These are phyloP conservation scores for Semnopithecus entellus DNA, from an alignment of 2,113 vertebrate species.

Conservation along the genomic window DNA sequence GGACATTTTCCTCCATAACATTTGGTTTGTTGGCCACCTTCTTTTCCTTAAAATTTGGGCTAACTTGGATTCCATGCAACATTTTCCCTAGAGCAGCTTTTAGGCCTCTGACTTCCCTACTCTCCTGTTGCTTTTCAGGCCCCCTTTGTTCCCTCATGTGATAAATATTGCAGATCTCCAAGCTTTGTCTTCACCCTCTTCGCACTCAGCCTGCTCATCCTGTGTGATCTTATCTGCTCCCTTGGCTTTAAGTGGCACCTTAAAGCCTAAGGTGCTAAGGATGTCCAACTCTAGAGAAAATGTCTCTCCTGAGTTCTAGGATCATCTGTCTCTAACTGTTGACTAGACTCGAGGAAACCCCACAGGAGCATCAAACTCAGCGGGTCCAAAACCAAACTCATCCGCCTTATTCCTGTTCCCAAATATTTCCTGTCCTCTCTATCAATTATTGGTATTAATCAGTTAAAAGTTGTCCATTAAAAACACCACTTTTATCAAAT, in stretches of 20 bases:
- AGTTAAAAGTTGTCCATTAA: not conserved
- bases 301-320: not conserved
- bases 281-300: not conserved
- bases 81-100: not conserved
- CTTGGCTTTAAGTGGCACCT: not conserved
- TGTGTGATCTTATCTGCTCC: not conserved
- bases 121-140: not conserved
- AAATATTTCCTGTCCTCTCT: not conserved
- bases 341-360: not conserved
- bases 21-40: not conserved
- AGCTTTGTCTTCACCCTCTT: not conserved
- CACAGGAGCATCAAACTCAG: not conserved
- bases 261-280: too few species aligned
- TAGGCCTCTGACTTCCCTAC: not conserved
- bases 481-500: not conserved
- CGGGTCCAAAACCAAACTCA: not conserved
- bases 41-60: not conserved
- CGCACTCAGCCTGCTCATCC: not conserved
- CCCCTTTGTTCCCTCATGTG: not conserved
- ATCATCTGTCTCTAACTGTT: not conserved
- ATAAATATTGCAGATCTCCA: not conserved
- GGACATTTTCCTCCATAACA: not conserved
- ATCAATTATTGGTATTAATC: not conserved
- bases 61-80: not conserved
- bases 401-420: not conserved